A percentile compares a stretch with the other conserved stretches of the same genome.
These are phyloP conservation scores for Temnothorax longispinosus DNA, from an alignment of 1,140 invertebrate species.

Conservation along the genomic window DNA sequence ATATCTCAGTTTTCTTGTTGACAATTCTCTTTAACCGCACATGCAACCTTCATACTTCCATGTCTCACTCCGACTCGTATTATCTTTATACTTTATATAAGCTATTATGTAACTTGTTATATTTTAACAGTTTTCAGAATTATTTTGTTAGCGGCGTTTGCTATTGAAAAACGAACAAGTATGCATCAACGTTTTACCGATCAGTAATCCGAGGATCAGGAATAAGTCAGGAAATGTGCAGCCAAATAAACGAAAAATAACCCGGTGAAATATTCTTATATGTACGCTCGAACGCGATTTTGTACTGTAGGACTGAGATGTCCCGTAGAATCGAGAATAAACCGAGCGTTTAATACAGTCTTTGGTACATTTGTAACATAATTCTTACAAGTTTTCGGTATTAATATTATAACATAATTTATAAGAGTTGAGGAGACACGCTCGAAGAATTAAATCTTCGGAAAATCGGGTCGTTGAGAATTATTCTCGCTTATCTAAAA, in stretches of 20 bases:
- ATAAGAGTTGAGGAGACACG: background rate
- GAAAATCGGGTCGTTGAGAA: background rate
- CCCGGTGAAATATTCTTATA: constrained; percentile 43
- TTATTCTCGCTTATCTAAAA: background rate
- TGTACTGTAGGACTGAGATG: background rate
- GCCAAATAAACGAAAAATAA: constrained; percentile 48
- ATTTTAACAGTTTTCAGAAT: background rate
- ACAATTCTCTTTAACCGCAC: background rate
- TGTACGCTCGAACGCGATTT: constrained; percentile 17
- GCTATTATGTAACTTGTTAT: background rate
- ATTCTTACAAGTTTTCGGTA: background rate
- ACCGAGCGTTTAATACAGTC: background rate
- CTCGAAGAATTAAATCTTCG: background rate
- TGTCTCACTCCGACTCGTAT: background rate
- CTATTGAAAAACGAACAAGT: background rate
- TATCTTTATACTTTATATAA: constrained; percentile 11
- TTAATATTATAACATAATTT: background rate
- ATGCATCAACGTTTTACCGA: background rate
- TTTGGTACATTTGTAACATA: background rate
- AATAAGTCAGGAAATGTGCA: constrained; percentile 35
- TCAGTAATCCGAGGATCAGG: constrained; percentile 16
- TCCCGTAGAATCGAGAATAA: background rate
- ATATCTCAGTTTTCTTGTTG: constrained; percentile 10
- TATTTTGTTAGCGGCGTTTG: background rate
- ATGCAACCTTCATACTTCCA: background rate